Evolutionary conservation across 2,888 invertebrate genomes (phyloP), one percentile per base, ranked within the genome.

Genomic region (Ditula angustiorana): DNA sequence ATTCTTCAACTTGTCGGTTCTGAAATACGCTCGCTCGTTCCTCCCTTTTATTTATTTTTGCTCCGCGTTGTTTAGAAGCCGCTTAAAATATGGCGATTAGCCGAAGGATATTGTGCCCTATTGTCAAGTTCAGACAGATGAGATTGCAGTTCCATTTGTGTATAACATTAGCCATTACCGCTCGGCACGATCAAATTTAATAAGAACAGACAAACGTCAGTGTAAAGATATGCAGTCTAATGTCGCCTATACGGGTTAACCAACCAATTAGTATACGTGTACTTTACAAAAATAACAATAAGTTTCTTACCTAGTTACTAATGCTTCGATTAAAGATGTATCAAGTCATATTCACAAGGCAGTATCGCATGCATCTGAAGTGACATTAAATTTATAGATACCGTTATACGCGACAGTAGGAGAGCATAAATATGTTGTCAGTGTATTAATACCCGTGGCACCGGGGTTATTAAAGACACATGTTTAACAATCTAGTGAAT

Each of bases 1-100:
- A 92, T 92, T 90, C 90, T 88, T 92, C 89, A 91, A 91, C 91
- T 91, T 91, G 91, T 91, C 89, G 83, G 82, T 87, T 86, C 86
- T 90, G 88, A 90, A 89, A 91, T 88, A 90, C 87, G 79, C 78
- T 63, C 78, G 72, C 72, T 70, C 74, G 74, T 76, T 74, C 67
- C 78, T 80, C 75, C 77, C 79, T 85, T 85, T 83, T 83, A 85
- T 88, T 87, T 90, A 85, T 87, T 86, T 86, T 85, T 73, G 76
- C 77, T 74, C 68, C 74, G 77, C 75, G 75, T 77, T 76, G 72
- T 79, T 79, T 73, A 70, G 68, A 67, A 71, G 67, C 67, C 68
- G 69, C 66, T 66, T 76, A 75, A 76, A 80, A 78, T 74, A 73
- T 71, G 4, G 23, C 49, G 57, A 28, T 50, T 19, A 11, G 67